Percentiles rank a stretch among this genome's conserved stretches.
phyloP scores from a whole-genome alignment of 2,113 vertebrate genomes.

The Cygnus atratus region DNA sequence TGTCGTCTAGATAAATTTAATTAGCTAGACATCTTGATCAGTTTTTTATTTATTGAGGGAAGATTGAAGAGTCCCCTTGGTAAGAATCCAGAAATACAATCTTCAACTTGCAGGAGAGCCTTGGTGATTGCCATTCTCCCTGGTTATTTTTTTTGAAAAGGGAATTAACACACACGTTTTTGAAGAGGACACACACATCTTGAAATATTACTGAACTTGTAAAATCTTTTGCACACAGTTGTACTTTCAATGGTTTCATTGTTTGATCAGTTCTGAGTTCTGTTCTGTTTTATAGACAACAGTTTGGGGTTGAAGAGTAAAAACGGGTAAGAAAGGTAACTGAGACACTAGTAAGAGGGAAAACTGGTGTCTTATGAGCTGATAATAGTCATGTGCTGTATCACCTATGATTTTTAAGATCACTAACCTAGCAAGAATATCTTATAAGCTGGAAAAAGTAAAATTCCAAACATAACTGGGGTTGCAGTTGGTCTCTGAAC shows the following conservation, averaged over 20 bases:
- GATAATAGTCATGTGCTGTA: background rate
- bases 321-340: background rate
- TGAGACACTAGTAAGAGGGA: background rate
- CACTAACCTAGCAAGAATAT: background rate
- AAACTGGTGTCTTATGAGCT: background rate
- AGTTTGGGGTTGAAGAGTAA: background rate
- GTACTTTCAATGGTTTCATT: background rate
- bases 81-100: background rate
- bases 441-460: background rate
- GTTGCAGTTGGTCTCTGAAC: background rate
- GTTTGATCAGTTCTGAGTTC: background rate
- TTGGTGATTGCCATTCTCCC: background rate
- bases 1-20: background rate
- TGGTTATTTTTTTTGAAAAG: background rate
- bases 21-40: background rate
- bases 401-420: background rate
- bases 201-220: background rate
- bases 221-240: background rate
- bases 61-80: background rate
- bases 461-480: background rate
- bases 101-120: background rate
- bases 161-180: background rate
- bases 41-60: slow-evolving; percentile 32
- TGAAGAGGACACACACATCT: background rate
- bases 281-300: background rate